These are phyloP conservation scores for Semaprochilodus insignis DNA, from an alignment of 2,797 vertebrate genomes.

Conservation along the genomic window DNA sequence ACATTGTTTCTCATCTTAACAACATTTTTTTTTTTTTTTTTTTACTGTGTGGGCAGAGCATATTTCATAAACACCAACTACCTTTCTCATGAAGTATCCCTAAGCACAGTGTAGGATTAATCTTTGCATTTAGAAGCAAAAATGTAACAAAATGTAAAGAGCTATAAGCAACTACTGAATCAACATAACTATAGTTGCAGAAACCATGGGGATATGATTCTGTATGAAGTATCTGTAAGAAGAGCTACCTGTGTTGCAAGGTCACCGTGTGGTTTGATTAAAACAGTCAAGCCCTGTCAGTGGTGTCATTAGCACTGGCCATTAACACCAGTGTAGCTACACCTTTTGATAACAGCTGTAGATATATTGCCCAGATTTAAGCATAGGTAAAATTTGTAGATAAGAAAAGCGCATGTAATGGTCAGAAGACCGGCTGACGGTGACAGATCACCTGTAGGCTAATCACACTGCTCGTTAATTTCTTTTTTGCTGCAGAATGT, in stretches of 20 bases:
- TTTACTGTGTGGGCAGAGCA: too few species aligned
- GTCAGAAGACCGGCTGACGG: background rate
- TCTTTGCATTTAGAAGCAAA: background rate
- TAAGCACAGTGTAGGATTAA: background rate
- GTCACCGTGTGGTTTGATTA: background rate
- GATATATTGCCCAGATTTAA: background rate
- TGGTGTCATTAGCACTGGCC: background rate
- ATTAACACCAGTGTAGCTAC: background rate
- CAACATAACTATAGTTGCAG: background rate
- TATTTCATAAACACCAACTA: background rate
- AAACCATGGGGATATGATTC: too few species aligned
- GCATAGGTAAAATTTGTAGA: background rate
- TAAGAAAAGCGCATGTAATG: conserved; percentile 20
- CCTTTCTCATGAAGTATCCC: background rate
- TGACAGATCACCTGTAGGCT: conserved; percentile 31
- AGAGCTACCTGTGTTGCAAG: background rate
- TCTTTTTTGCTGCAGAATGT: conserved; percentile 12
- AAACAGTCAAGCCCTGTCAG: background rate
- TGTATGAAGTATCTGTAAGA: too few species aligned
- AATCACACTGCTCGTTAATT: conserved; percentile 34
- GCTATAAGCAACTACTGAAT: background rate
- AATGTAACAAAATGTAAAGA: background rate
- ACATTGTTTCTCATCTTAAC: too few species aligned
- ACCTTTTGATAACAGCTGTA: background rate
- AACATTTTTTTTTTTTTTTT: too few species aligned